Percentiles rank a stretch among this genome's conserved stretches.
These are phyloP conservation scores for Steromphala cineraria DNA, from an alignment of 2,888 invertebrate species.

Conservation along the genomic window DNA sequence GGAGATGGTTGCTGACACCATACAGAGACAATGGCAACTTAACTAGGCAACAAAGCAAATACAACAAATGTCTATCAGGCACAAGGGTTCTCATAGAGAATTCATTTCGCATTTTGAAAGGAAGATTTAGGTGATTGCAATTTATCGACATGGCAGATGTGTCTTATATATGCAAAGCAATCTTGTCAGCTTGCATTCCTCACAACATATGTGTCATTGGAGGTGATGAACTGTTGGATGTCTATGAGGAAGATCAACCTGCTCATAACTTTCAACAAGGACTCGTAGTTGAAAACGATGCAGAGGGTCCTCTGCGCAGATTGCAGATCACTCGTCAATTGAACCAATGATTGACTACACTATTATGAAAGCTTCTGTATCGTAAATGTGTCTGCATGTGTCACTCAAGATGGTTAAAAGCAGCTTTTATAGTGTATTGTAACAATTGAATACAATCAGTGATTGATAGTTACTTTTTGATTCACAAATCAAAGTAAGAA, in stretches of 20 bases:
- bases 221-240: slow-evolving; percentile 32
- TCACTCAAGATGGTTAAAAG: no score
- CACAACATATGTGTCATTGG: slow-evolving; percentile 40
- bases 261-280: neutral
- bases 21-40: slow-evolving; percentile 30
- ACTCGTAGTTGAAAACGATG: neutral
- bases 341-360: neutral
- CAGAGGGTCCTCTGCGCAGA: neutral
- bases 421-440: no score
- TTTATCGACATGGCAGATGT: slow-evolving; percentile 26
- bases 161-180: slow-evolving; percentile 19
- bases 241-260: slow-evolving; percentile 27
- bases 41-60: slow-evolving; percentile 23
- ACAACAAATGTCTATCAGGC: slow-evolving; percentile 28
- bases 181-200: slow-evolving; percentile 35
- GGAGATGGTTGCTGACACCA: slow-evolving; percentile 33
- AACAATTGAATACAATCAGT: no score
- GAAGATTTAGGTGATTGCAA: no score
- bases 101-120: no score
- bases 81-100: no score
- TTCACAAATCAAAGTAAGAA: no score
- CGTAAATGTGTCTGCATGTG: no score
- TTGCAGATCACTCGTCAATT: neutral
- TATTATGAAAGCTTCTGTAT: no score
- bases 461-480: no score